Evolutionary conservation across 2,888 invertebrate species (phyloP), one percentile per base, ranked within the genome.

Genomic region (Euproctis similis): DNA sequence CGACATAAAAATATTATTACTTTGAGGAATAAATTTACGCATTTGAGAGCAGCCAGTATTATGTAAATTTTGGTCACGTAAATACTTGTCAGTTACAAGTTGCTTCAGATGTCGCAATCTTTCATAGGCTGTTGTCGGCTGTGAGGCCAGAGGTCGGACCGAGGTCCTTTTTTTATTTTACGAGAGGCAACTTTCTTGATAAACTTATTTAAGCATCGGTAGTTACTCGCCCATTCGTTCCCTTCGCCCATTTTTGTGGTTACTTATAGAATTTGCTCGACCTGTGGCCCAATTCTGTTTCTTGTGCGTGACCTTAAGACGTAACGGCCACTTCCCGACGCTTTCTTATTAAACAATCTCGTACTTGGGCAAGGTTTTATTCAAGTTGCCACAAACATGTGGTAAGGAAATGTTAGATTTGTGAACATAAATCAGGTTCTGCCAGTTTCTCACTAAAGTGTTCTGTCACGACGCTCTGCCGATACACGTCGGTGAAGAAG

Each of bases 231-330:
- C 45, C 35, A 38, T 42, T 46, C 36, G 30, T 36, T 26, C 46
- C 41, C 34, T 36, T 37, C 36, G 26, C 26, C 42, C 40, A 45
- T 46, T 47, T 48, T 40, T 42, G 48, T 42, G 45, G 47, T 51
- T 40, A 43, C 44, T 53, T 54, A 57, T 54, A 43, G 51, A 53
- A 50, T 58, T 52, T 52, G 56, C 36, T 39, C 46, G 46, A 57
- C 52, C 45, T 53, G 51, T 42, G 55, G 45, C 48, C 50, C 39
- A 55, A 50, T 49, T 56, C 45, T 36, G 48, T 30, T 35, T 39
- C 42, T 33, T 32, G 53, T 44, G 53, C 54, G 54, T 54, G 54
- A 55, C 54, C 54, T 51, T 41, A 38, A 12, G 20, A 9, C 34
- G 27, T 49, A 54, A 54, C 47, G 47, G 51, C 28, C 44, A 46